These are phyloP conservation scores for Meandrina meandrites DNA, from an alignment of 92 coral and sea anemone genomes.

Conservation along the genomic window DNA sequence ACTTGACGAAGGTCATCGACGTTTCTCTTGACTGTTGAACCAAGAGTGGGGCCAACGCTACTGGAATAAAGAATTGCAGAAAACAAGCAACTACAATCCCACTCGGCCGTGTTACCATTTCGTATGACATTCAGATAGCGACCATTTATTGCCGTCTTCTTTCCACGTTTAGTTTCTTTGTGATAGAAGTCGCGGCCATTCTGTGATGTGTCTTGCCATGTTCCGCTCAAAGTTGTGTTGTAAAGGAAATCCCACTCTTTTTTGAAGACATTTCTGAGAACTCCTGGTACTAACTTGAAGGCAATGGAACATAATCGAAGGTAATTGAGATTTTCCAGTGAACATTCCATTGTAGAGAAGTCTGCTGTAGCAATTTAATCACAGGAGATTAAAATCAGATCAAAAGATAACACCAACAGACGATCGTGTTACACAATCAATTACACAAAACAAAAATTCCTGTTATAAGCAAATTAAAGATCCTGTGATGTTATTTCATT, in stretches of 20 bases:
- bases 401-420: too few relatives aligned
- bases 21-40: not conserved
- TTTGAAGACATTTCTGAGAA: not conserved
- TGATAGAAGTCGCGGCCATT: not conserved
- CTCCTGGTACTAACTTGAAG: not conserved
- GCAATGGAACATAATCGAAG: not conserved
- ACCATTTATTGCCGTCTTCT: not conserved
- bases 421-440: too few relatives aligned
- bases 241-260: not conserved
- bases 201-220: not conserved
- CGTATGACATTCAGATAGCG: not conserved
- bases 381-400: too few relatives aligned
- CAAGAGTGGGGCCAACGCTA: not conserved
- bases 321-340: not conserved
- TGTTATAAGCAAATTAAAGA: too few relatives aligned
- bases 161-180: not conserved
- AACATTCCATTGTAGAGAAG: not conserved
- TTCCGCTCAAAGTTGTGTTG: not conserved
- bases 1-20: not conserved
- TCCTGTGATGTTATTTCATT: too few relatives aligned
- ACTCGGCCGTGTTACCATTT: not conserved
- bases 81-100: not conserved
- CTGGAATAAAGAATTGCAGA: too few relatives aligned
- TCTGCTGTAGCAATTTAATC: too few relatives aligned
- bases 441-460: too few relatives aligned